phyloP scores from a whole-genome alignment of 1,140 invertebrate species.

The Ericerus pela region DNA sequence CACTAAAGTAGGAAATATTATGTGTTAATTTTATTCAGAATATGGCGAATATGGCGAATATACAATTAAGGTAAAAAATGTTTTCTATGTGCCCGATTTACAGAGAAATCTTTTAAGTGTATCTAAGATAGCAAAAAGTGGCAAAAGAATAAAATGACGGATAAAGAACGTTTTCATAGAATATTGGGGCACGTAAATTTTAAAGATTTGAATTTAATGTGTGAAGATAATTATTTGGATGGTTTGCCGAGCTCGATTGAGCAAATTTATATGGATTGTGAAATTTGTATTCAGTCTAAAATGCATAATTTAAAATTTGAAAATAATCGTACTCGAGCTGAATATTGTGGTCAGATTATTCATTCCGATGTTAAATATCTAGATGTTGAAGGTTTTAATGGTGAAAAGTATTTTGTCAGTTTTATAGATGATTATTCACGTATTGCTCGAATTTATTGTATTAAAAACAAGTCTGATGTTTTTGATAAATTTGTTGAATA shows the following conservation, averaged over 20 bases:
- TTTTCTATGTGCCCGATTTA: not conserved
- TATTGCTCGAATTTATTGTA: not conserved
- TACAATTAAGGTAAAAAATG: not conserved
- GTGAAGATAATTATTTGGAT: not conserved
- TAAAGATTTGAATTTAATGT: not conserved
- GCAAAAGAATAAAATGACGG: not conserved
- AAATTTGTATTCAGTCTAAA: constrained; percentile 16
- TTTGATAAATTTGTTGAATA: constrained; percentile 8
- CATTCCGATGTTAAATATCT: constrained; percentile 5
- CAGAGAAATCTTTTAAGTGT: not conserved
- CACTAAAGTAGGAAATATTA: not conserved
- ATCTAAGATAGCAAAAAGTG: not conserved
- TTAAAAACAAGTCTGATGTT: constrained; percentile 15
- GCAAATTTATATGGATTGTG: constrained; percentile 9
- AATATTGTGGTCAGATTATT: constrained; percentile 10
- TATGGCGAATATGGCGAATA: not conserved
- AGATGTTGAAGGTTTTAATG: not conserved
- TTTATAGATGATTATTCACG: constrained; percentile 18
- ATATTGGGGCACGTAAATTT: not conserved
- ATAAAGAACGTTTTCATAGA: constrained; percentile 15
- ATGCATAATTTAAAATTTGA: constrained; percentile 13
- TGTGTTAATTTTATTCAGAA: not conserved
- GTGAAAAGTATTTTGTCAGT: not conserved
- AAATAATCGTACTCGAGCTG: constrained; percentile 9
- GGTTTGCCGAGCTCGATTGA: not conserved